These are phyloP conservation scores for Limenitis camilla DNA, from an alignment of 2,888 invertebrate genomes.

Conservation along the genomic window DNA sequence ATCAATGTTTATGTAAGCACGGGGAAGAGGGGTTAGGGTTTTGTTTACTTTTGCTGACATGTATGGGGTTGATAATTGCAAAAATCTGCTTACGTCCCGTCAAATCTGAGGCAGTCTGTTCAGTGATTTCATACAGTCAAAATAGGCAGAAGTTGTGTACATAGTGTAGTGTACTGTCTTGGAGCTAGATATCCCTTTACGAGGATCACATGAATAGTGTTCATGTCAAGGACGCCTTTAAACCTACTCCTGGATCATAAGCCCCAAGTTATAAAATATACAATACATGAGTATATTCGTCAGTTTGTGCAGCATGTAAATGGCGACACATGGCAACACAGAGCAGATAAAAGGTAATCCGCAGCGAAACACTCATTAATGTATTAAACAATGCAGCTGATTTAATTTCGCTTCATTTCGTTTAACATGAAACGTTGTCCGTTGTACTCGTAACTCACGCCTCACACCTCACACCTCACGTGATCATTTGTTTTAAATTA, in stretches of 20 bases:
- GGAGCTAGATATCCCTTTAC: not conserved
- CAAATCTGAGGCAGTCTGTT: no score
- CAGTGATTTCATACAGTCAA: no score
- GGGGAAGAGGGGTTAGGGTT: no score
- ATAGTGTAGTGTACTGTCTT: no score
- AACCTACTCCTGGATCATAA: not conserved
- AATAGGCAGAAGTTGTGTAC: no score
- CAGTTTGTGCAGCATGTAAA: no score
- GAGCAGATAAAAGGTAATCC: conserved; percentile 1
- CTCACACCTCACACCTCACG: not conserved
- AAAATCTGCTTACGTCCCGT: no score
- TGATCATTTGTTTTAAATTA: not conserved
- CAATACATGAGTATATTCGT: not conserved
- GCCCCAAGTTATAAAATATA: not conserved
- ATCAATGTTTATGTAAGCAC: no score
- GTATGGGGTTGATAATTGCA: no score
- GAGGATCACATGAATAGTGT: not conserved
- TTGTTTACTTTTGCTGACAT: no score
- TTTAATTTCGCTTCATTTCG: conserved; percentile 21
- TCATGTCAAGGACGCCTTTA: not conserved
- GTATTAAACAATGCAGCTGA: conserved; percentile 16
- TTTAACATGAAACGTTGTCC: conserved; percentile 5
- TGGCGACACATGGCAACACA: no score
- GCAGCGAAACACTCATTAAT: conserved; percentile 14
- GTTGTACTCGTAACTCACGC: no score